These are phyloP conservation scores for Epizoanthus illoricatus DNA, from an alignment of 92 coral and sea anemone species.

Conservation along the genomic window DNA sequence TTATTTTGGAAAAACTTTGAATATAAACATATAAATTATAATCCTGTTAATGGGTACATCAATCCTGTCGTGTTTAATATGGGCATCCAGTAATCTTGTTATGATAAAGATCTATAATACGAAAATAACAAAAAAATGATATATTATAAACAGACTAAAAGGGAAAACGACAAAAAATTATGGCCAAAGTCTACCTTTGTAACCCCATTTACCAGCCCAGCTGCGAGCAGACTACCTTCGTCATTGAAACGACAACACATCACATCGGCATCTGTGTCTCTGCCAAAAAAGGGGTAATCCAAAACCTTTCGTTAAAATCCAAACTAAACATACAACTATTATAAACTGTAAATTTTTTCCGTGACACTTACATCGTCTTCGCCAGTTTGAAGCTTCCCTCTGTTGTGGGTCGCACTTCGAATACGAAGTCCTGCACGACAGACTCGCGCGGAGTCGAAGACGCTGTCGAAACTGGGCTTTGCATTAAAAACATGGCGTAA, in stretches of 20 bases:
- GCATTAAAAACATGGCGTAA: conserved; percentile 85
- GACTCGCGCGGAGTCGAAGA: conserved; percentile 74
- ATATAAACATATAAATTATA: too few species aligned
- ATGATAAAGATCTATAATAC: background rate
- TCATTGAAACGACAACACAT: conserved; percentile 98
- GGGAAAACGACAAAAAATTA: background rate
- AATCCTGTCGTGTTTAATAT: background rate
- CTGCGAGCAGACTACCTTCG: conserved; percentile 87
- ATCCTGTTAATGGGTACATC: too few species aligned
- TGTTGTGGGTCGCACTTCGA: conserved; percentile 65
- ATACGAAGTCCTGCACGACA: conserved; percentile 31
- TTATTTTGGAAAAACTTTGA: background rate
- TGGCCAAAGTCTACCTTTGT: conserved; percentile 59
- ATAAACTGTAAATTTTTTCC: background rate
- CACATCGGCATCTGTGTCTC: conserved; percentile 90
- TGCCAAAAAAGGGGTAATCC: conserved; percentile 22
- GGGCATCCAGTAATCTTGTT: background rate
- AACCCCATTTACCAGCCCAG: conserved; percentile 86
- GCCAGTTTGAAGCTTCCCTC: conserved; percentile 80
- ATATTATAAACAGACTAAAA: background rate
- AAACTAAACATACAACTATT: background rate
- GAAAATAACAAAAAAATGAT: background rate
- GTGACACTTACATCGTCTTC: conserved; percentile 62
- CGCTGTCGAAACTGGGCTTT: conserved; percentile 73
- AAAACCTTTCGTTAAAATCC: background rate